Evolutionary conservation across 2,113 vertebrate species (phyloP), one percentile per base, ranked within the genome.

Genomic region (Rynchops niger): DNA sequence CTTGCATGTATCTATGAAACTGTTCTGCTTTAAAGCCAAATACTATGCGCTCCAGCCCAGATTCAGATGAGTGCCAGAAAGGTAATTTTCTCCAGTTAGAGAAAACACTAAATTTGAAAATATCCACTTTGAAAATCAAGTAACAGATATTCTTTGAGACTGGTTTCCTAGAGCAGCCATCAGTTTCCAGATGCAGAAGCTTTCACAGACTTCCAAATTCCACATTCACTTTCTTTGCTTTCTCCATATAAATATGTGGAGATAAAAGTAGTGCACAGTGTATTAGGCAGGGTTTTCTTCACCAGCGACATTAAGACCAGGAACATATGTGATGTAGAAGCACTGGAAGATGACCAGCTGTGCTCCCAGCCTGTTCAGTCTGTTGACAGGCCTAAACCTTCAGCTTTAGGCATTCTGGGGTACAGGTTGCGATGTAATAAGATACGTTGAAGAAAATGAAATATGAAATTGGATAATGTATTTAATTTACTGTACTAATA

Each of bases 271-370:
- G 23, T 45, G n/a, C 18, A 17, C n/a, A 50, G 42, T 50, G 77
- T 65, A 82, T 62, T 84, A 86, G 61, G 47, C 34, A 86, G 71
- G 8, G 11, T 63, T 81, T 90, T 53, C 85, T 95, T 78, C 77
- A 59, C 45, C 42, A 80, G 36, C 85, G 86, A 72, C 23, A 76
- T 21, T 25, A 59, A 94, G 82, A 63, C 34, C 62, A 87, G 72
- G 42, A 93, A 30, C 82, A 95, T 88, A 86, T 97, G 96, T 82
- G 62, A 55, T 88, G 7, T 73, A 92, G 79, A 96, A 79, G 30
- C 32, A 90, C n/a, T 70, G 53, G 76, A 85, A 96, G 79, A 96
- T 95, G 55, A 86, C 90, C 96, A 95, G 94, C 88, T 96, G 80
- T 92, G 66, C 82, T 91, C 12, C 25, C 93, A 91, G 67, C 93